These are phyloP conservation scores for Drosophila longiperda DNA, from an alignment of 2,888 invertebrate species.

Conservation along the genomic window DNA sequence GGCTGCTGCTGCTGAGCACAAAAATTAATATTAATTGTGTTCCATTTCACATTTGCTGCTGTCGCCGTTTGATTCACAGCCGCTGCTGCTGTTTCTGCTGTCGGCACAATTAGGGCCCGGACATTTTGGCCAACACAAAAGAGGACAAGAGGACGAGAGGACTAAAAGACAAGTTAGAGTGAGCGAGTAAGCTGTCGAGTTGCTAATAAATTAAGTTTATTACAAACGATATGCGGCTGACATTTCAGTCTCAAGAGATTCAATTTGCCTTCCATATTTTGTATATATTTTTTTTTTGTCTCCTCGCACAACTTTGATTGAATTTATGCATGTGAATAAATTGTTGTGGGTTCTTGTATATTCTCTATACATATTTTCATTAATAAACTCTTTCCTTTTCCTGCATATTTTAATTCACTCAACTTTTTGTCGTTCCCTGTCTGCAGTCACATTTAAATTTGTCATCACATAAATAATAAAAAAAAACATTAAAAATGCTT, in stretches of 20 bases:
- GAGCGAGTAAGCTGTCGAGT: conserved; percentile 37
- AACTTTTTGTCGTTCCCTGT: conserved; percentile 19
- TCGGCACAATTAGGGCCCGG: conserved; percentile 44
- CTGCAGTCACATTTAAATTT: conserved; percentile 55
- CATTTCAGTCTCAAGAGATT: conserved; percentile 64
- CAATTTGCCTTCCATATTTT: conserved; percentile 56
- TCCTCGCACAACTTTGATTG: conserved; percentile 59
- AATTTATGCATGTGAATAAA: conserved; percentile 54
- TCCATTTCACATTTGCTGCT: conserved; percentile 59
- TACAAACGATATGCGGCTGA: conserved; percentile 63
- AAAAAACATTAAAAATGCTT: background rate
- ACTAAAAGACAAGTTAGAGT: conserved; percentile 6
- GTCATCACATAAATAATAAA: conserved; percentile 14
- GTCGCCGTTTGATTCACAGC: conserved; percentile 3
- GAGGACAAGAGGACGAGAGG: conserved; percentile 24
- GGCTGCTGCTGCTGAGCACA: conserved; percentile 30
- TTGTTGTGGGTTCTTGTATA: conserved; percentile 11
- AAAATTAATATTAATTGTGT: conserved; percentile 79
- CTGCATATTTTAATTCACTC: conserved; percentile 46
- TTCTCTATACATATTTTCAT: conserved; percentile 46
- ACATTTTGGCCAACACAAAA: conserved; percentile 50
- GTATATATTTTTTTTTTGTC: background rate
- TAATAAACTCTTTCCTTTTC: conserved; percentile 58
- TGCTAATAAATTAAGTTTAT: conserved; percentile 77
- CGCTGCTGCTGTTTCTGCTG: conserved; percentile 14